Evolutionary conservation across 1,140 invertebrate species (phyloP).

Genomic region (Plutomurus gul): DNA sequence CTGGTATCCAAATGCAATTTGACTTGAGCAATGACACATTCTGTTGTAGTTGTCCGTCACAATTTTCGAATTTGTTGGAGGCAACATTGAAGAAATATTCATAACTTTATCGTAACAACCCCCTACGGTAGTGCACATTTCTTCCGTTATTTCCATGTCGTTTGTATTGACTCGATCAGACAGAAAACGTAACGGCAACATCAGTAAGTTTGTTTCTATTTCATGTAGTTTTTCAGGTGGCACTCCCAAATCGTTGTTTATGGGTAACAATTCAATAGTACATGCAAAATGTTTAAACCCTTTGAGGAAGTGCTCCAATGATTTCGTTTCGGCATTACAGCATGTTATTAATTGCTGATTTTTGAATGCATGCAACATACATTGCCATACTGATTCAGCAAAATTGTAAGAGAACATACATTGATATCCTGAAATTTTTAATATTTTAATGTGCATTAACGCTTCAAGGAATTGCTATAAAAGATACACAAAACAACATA

Average conservation of each 20-base stretch:
- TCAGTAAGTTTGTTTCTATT: not conserved
- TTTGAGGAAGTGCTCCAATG: not conserved
- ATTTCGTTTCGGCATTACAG: not conserved
- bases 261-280: not conserved
- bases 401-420: not conserved
- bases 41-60: not conserved
- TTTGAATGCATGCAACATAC: slow-evolving; percentile 11
- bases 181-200: not conserved
- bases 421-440: not conserved
- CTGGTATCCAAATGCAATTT: not conserved
- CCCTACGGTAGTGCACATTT: not conserved
- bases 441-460: too few species aligned
- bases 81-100: not conserved
- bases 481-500: too few species aligned
- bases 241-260: not conserved
- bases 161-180: not conserved
- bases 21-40: not conserved
- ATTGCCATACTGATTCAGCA: not conserved
- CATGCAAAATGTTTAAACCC: not conserved
- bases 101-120: not conserved
- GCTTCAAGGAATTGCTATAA: too few species aligned
- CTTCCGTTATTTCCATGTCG: not conserved
- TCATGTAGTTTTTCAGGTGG: not conserved
- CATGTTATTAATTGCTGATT: not conserved
- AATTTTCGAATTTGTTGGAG: not conserved